phyloP scores from a whole-genome alignment of 2,113 vertebrate species.

The Hemichromis elongatus region DNA sequence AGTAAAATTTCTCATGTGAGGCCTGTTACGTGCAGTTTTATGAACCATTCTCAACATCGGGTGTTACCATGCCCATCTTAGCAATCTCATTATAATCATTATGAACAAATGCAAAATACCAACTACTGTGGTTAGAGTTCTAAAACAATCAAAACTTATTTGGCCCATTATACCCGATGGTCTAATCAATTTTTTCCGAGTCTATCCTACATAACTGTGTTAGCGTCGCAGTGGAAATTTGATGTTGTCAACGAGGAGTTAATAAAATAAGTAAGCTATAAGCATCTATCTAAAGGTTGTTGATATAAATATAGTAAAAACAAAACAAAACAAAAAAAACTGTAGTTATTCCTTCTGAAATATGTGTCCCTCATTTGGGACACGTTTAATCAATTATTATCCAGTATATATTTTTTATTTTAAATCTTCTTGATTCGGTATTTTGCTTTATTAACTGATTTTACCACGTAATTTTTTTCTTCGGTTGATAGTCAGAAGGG shows the following conservation, averaged over 20 bases:
- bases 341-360: background rate
- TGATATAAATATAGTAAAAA: no score
- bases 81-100: background rate
- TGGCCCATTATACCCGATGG: background rate
- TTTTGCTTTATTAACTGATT: background rate
- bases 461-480: background rate
- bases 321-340: no score
- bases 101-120: background rate
- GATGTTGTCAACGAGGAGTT: background rate
- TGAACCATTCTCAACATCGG: background rate
- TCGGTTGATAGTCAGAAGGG: background rate
- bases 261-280: background rate
- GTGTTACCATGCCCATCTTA: background rate
- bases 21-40: background rate
- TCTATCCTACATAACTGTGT: background rate
- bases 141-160: no score
- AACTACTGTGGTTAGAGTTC: background rate
- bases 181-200: background rate
- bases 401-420: rapidly evolving
- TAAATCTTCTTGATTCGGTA: background rate
- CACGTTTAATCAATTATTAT: background rate
- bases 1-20: background rate
- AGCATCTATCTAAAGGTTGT: background rate
- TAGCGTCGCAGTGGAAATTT: background rate
- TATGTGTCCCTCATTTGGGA: background rate